Conservation (phyloP, 2,113 vertebrate species). For the Girardinichthys multiradiatus region DNA sequence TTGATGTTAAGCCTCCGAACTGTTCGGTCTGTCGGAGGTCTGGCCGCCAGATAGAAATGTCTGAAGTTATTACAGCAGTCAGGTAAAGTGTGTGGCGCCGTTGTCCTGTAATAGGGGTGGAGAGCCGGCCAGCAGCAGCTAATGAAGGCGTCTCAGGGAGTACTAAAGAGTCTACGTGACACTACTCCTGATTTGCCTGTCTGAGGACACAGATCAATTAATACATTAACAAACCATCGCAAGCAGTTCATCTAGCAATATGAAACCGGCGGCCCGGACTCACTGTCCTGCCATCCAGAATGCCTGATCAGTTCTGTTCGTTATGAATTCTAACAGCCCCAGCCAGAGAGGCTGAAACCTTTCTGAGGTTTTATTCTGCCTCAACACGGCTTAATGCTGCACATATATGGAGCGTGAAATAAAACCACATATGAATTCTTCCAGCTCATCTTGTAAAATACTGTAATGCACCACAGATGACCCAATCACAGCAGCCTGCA, state of each 20-base stretch:
- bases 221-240: conserved; percentile 72
- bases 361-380: too few relatives aligned
- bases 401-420: conserved; percentile 1
- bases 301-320: conserved; percentile 51
- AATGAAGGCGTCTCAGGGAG: conserved; percentile 70
- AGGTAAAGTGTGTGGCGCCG: conserved; percentile 60
- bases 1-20: conserved; percentile 63
- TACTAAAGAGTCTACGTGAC: conserved; percentile 70
- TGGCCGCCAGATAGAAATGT: conserved; percentile 63
- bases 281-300: conserved; percentile 40
- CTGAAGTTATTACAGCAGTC: conserved; percentile 69
- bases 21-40: conserved; percentile 47
- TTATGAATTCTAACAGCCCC: conserved; percentile 47
- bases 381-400: conserved; percentile 21
- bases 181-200: conserved; percentile 63
- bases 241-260: conserved; percentile 68
- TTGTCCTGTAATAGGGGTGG: conserved; percentile 50
- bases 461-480: conserved; percentile 22
- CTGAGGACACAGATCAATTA: conserved; percentile 77
- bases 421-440: background rate
- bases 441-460: background rate
- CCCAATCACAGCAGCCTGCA: conserved; percentile 29
- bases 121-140: conserved; percentile 63
- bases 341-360: too few relatives aligned
- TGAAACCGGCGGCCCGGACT: conserved; percentile 61